These are phyloP conservation scores for Rynchops niger DNA, from an alignment of 2,113 vertebrate species.

Conservation along the genomic window DNA sequence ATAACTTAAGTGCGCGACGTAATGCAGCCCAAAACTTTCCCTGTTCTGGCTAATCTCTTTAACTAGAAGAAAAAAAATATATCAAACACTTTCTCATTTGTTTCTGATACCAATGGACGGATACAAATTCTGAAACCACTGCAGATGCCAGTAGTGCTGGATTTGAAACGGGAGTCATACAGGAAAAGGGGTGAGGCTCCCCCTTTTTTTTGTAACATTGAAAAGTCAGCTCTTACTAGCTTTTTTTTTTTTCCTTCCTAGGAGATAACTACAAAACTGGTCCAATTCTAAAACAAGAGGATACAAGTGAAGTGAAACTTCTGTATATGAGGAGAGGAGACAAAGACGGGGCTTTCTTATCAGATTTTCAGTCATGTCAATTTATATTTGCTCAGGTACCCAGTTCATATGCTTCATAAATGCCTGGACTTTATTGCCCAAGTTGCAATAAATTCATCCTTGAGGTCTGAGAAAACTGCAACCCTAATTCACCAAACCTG, in stretches of 20 bases:
- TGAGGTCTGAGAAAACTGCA: not conserved
- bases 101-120: not conserved
- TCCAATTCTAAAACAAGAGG: not conserved
- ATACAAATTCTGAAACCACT: not conserved
- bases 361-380: not conserved
- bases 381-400: not conserved
- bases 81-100: not conserved
- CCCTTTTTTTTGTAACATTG: not conserved
- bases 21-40: not conserved
- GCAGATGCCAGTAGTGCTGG: not conserved
- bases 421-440: not conserved
- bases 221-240: not conserved
- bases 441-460: not conserved
- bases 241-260: not conserved
- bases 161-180: not conserved
- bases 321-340: rapidly evolving
- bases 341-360: not conserved
- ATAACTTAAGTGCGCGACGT: not conserved
- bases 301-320: not conserved
- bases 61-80: not conserved
- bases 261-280: not conserved
- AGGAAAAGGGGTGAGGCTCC: not conserved
- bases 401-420: not conserved
- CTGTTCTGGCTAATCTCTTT: not conserved
- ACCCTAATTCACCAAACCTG: not conserved